These are phyloP conservation scores for Cossypha dichroa DNA, from an alignment of 2,797 vertebrate genomes.

Conservation along the genomic window DNA sequence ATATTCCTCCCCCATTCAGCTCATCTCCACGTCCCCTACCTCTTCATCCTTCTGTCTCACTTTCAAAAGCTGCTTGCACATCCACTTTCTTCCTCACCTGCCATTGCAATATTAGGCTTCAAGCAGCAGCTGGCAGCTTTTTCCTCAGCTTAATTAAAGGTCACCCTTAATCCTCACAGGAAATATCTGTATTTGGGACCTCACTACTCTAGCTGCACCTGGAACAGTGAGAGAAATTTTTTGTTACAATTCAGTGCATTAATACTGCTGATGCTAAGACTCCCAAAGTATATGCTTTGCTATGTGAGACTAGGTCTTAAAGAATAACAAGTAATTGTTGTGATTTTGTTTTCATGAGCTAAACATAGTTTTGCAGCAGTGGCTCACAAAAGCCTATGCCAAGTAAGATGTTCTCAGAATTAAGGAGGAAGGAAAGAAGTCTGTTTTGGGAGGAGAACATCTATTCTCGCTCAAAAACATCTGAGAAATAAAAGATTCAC, in stretches of 20 bases:
- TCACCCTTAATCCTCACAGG: neutral
- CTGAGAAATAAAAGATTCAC: neutral
- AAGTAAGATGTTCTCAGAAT: constrained; percentile 10
- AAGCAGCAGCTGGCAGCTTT: neutral
- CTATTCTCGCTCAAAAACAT: neutral
- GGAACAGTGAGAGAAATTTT: neutral
- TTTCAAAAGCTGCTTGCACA: neutral
- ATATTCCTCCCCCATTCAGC: neutral
- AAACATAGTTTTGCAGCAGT: neutral
- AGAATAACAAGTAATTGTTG: neutral
- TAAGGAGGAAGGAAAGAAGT: neutral
- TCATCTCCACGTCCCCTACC: neutral
- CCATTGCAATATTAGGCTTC: neutral
- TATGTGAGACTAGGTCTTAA: neutral
- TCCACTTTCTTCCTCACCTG: neutral
- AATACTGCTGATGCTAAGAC: neutral
- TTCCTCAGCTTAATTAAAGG: neutral
- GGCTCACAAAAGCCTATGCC: neutral
- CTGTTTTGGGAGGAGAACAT: neutral
- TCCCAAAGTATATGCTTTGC: neutral
- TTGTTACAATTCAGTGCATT: accelerated
- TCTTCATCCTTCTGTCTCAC: neutral
- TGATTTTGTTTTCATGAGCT: constrained; percentile 5
- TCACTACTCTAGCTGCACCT: neutral
- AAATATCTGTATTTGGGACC: neutral